phyloP scores from a whole-genome alignment of 1,140 invertebrate species.

The Lordiphosa mommai region DNA sequence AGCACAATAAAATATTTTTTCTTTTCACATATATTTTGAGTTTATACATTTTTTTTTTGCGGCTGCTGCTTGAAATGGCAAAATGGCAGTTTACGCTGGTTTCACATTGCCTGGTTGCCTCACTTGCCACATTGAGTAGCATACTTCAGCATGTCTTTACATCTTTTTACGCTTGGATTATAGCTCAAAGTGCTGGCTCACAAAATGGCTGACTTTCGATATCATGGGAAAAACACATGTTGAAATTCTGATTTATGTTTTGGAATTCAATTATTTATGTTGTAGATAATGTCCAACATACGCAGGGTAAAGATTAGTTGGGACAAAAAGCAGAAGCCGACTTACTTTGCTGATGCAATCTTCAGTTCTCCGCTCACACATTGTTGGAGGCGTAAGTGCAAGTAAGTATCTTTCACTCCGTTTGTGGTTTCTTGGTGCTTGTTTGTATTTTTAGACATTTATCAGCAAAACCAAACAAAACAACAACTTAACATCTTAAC shows the following conservation, averaged over 20 bases:
- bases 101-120: slow-evolving; percentile 42
- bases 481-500: slow-evolving; percentile 30
- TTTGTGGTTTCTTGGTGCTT: slow-evolving; percentile 27
- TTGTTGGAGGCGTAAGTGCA: background rate
- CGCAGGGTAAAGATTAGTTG: background rate
- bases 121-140: slow-evolving; percentile 65
- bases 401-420: slow-evolving; percentile 27
- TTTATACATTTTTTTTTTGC: slow-evolving; percentile 17
- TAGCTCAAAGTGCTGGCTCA: slow-evolving; percentile 30
- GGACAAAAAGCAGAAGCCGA: background rate
- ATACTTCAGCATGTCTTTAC: slow-evolving; percentile 70
- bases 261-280: slow-evolving; percentile 8
- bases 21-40: slow-evolving; percentile 50
- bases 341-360: background rate
- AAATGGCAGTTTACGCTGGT: slow-evolving; percentile 73
- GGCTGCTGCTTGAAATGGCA: slow-evolving; percentile 49
- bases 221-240: background rate
- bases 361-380: background rate
- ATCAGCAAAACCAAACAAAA: slow-evolving; percentile 34
- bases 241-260: slow-evolving; percentile 5
- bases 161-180: slow-evolving; percentile 72
- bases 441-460: slow-evolving; percentile 68
- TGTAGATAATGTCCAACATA: background rate
- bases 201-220: background rate
- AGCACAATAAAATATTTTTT: slow-evolving; percentile 41